These are phyloP conservation scores for Tenodera sinensis DNA, from an alignment of 2,888 invertebrate species.

Conservation along the genomic window DNA sequence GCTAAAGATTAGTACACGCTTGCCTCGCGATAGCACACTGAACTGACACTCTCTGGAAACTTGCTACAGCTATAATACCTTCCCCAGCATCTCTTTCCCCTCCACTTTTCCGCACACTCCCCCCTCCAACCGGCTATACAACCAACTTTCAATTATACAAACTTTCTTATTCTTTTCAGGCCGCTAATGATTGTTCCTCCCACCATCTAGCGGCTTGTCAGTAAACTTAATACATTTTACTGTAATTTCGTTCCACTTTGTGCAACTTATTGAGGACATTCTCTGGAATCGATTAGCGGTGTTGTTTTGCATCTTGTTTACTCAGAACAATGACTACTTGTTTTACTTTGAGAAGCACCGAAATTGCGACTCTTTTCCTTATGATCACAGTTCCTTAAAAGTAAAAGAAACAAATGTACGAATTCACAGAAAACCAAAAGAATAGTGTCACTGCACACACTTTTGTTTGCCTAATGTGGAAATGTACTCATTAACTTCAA, in stretches of 20 bases:
- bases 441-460: no score
- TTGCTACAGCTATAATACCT: not conserved
- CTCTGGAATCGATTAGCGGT: not conserved
- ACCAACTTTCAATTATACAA: constrained; percentile 13
- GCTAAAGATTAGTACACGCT: not conserved
- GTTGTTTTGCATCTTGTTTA: not conserved
- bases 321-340: not conserved
- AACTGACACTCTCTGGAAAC: not conserved
- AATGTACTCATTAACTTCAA: no score
- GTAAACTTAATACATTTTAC: not conserved
- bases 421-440: not conserved
- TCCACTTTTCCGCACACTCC: not conserved
- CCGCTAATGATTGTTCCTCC: not conserved
- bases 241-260: not conserved
- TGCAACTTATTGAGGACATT: not conserved
- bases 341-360: not conserved
- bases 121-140: not conserved
- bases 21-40: not conserved
- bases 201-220: not conserved
- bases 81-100: constrained; percentile 2
- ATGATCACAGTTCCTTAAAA: not conserved
- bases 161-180: not conserved
- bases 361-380: not conserved
- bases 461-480: no score
- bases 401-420: not conserved